A percentile compares a stretch with the other conserved stretches of the same genome.
phyloP scores from a whole-genome alignment of 2,113 vertebrate genomes.

The Calyptommatus sinebrachiatus region DNA sequence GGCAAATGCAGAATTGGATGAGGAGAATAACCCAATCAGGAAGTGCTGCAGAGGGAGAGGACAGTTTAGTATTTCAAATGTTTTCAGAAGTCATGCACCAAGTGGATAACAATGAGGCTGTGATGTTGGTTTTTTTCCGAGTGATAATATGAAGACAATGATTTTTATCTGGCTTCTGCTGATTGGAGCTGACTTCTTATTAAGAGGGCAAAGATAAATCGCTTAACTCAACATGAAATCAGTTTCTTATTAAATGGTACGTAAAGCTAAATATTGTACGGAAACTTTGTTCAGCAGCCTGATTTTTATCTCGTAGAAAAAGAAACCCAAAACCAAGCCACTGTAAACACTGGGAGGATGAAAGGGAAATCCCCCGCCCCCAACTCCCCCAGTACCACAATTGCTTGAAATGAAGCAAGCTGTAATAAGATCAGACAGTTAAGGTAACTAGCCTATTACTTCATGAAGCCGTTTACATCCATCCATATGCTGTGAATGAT shows the following conservation, averaged over 20 bases:
- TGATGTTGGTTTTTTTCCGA: slow-evolving; percentile 20
- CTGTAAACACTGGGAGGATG: slow-evolving; percentile 45
- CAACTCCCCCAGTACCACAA: slow-evolving; percentile 16
- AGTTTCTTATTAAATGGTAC: slow-evolving; percentile 48
- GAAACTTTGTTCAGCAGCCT: slow-evolving; percentile 37
- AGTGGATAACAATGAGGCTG: slow-evolving; percentile 30
- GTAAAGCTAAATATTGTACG: slow-evolving; percentile 20
- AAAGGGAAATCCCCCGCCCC: slow-evolving; percentile 40
- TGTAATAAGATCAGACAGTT: slow-evolving; percentile 51
- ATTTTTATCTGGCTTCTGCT: slow-evolving; percentile 57
- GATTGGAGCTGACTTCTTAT: slow-evolving; percentile 54
- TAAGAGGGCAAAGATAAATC: slow-evolving; percentile 59
- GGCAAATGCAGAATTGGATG: no score
- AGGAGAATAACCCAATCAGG: no score
- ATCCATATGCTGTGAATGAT: slow-evolving; percentile 60
- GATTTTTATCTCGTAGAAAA: slow-evolving; percentile 56
- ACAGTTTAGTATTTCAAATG: slow-evolving; percentile 43
- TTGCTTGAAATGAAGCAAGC: slow-evolving; percentile 50
- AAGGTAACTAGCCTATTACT: slow-evolving; percentile 59
- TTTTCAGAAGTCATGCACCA: slow-evolving; percentile 42
- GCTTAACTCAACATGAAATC: slow-evolving; percentile 52
- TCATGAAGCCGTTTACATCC: slow-evolving; percentile 57
- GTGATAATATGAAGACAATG: slow-evolving; percentile 37
- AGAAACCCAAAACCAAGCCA: slow-evolving; percentile 44
- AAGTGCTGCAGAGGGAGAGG: no score